Evolutionary conservation across 23 tunicate species (phyloP), one percentile per base, ranked within the genome.

Genomic region (Halocynthia aurantium): DNA sequence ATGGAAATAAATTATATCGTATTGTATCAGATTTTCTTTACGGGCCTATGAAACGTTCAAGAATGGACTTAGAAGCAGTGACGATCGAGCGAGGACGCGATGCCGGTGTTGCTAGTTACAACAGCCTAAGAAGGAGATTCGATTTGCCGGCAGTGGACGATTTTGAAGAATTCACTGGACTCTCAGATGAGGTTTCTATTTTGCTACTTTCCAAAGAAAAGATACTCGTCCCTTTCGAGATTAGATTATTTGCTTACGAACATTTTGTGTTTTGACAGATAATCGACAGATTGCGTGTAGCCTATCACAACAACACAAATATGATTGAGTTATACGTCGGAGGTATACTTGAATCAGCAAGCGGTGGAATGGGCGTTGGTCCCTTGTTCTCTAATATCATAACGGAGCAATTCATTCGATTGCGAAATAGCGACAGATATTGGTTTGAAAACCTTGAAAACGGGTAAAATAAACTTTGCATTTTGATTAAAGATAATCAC

Each of bases 31-130:
- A 82, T 50, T 92, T 87, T 68, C 52, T 79, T 50, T 92, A 92
- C 67, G 98, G 98, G 7, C 88, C 92, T 6, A 52, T 92, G n/a
- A 84, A 81, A 52, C 72, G 98, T 10, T 72, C 98, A 13, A 71
- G 98, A 21, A 86, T 81, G 85, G 88, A 86, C 53, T 74, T 92
- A 57, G 89, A 83, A 70, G 84, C 98, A 18, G 12, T 92, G 19
- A 92, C 98, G n/a, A 92, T 92, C 11, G 83, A 78, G 57, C 50
- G 98, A 60, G 98, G 98, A 51, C 69, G 98, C 20, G 98, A 92
- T 50, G 91, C 92, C 7, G 98, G 98, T 9, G 52, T 92, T 12
- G 72, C 92, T 8, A 76, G 83, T 17, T 92, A 86, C 85, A 92
- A 92, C 79, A 62, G 61, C 17, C 92, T 80, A 20, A 57, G 98